These are phyloP conservation scores for Tetheella fluctuosa DNA, from an alignment of 2,888 invertebrate species.

Conservation along the genomic window DNA sequence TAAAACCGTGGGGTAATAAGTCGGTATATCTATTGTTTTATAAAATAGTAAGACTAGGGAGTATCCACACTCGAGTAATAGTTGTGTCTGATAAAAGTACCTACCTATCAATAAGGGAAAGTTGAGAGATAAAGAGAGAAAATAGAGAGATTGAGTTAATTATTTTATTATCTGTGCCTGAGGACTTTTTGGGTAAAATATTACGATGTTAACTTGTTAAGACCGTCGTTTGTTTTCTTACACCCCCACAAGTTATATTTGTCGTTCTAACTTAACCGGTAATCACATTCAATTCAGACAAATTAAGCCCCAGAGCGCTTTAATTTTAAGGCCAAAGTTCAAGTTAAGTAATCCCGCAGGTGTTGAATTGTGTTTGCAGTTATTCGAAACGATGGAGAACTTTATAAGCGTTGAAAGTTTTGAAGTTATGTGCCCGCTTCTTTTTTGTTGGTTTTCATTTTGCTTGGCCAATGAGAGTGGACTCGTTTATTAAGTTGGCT, in stretches of 20 bases:
- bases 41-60: slow-evolving; percentile 12
- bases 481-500: background rate
- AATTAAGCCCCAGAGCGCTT: slow-evolving; percentile 55
- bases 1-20: no score
- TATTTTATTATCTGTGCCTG: slow-evolving; percentile 10
- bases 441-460: slow-evolving; percentile 39
- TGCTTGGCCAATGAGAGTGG: slow-evolving; percentile 32
- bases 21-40: no score
- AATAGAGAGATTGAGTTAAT: slow-evolving; percentile 9
- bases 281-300: slow-evolving; percentile 58
- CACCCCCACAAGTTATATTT: slow-evolving; percentile 46
- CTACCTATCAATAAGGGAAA: background rate
- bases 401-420: slow-evolving; percentile 46
- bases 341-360: slow-evolving; percentile 57
- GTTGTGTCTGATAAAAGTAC: slow-evolving; percentile 17
- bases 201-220: slow-evolving; percentile 43
- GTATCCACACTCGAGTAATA: slow-evolving; percentile 15
- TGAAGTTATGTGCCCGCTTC: slow-evolving; percentile 34
- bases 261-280: slow-evolving; percentile 55
- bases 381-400: slow-evolving; percentile 54
- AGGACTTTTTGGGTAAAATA: slow-evolving; percentile 28
- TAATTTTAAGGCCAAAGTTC: slow-evolving; percentile 53
- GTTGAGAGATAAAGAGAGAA: background rate
- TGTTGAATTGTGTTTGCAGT: slow-evolving; percentile 59
- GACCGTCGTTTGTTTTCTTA: slow-evolving; percentile 50